Percentiles rank a stretch among this genome's conserved stretches.
These are phyloP conservation scores for Pteria penguin DNA, from an alignment of 2,888 invertebrate species.

Conservation along the genomic window DNA sequence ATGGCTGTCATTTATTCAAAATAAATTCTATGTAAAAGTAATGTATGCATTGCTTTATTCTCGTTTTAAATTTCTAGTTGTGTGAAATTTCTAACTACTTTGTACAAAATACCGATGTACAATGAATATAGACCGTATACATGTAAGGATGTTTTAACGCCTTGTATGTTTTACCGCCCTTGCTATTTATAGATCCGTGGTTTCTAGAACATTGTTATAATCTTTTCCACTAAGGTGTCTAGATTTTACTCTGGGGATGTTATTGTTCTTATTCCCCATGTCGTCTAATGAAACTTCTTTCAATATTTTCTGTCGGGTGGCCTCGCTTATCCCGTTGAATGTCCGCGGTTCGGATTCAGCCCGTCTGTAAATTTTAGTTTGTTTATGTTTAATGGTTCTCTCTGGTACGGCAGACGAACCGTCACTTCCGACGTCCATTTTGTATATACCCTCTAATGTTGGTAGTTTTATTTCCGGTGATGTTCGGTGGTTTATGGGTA, in stretches of 20 bases:
- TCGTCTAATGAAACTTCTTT: constrained; percentile 22
- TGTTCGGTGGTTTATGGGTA: not conserved
- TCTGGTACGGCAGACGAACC: not conserved
- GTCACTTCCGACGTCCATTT: not conserved
- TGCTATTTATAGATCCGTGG: not conserved
- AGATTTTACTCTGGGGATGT: not conserved
- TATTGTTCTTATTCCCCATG: constrained; percentile 6
- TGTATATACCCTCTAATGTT: not conserved
- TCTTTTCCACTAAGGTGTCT: not conserved
- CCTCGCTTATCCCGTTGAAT: constrained; percentile 14
- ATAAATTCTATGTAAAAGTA: too few relatives aligned
- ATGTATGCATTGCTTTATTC: too few relatives aligned
- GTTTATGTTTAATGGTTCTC: not conserved
- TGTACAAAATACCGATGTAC: too few relatives aligned
- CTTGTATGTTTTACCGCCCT: too few relatives aligned
- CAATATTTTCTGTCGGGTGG: constrained; percentile 3
- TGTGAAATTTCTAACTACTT: too few relatives aligned
- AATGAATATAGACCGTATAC: too few relatives aligned
- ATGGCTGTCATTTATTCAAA: too few relatives aligned
- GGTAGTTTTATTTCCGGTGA: not conserved
- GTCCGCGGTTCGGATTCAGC: constrained; percentile 23
- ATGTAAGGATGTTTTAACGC: too few relatives aligned
- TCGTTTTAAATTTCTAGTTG: too few relatives aligned
- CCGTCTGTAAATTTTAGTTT: constrained; percentile 17
- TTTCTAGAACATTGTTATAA: not conserved